phyloP scores from a whole-genome alignment of 2,888 invertebrate genomes.

The Sycophila texana region DNA sequence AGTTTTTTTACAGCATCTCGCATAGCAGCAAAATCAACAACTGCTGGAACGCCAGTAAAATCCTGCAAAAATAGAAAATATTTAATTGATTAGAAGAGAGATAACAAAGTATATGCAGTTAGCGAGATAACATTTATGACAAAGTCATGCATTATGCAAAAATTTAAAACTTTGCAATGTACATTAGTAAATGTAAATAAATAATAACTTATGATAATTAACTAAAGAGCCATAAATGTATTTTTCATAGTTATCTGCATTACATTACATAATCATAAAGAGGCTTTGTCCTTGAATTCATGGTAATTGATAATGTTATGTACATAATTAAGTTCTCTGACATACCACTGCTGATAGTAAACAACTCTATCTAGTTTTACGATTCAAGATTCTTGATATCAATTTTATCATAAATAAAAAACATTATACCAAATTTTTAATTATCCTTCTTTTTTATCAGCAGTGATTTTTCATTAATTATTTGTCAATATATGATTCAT shows the following conservation, averaged over 20 bases:
- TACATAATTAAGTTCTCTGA: slow-evolving; percentile 27
- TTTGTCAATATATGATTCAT: slow-evolving; percentile 20
- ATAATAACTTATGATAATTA: not conserved
- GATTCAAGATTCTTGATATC: not conserved
- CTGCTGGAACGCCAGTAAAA: slow-evolving; percentile 97
- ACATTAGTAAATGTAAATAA: not conserved
- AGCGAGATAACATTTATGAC: too few relatives aligned
- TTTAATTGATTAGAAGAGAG: not conserved
- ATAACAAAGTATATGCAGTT: too few relatives aligned
- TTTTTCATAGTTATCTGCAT: not conserved
- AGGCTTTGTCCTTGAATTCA: slow-evolving; percentile 3
- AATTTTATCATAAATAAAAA: not conserved
- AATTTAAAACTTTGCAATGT: not conserved
- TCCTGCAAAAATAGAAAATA: slow-evolving; percentile 78
- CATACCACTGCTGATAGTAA: slow-evolving; percentile 18
- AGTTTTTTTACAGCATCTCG: slow-evolving; percentile 92
- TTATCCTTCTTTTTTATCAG: slow-evolving; percentile 13
- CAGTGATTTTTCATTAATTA: slow-evolving; percentile 9
- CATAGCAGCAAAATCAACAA: slow-evolving; percentile 99
- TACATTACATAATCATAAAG: slow-evolving; percentile 19
- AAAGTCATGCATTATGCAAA: too few relatives aligned
- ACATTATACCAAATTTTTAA: not conserved
- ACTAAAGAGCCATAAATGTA: not conserved
- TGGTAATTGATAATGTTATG: slow-evolving; percentile 27
- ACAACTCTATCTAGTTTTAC: slow-evolving; percentile 5